A percentile compares a stretch with the other conserved stretches of the same genome.
Conservation (phyloP, 2,113 vertebrate species). For the Fukomys damarensis region DNA sequence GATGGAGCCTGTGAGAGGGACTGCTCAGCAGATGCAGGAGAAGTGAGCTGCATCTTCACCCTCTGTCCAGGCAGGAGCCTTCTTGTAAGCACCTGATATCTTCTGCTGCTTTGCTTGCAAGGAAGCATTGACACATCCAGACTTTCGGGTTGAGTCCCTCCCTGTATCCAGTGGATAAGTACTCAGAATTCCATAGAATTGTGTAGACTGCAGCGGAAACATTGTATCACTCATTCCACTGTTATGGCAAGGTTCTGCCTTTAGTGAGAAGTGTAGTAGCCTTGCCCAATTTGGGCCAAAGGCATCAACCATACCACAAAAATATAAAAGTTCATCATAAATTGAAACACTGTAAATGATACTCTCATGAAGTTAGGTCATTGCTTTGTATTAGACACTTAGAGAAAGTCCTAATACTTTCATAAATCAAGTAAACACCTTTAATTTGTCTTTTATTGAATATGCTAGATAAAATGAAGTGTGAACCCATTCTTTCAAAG, state of each 20-base stretch:
- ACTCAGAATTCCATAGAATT: not conserved
- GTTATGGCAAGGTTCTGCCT: not conserved
- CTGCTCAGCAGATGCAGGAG: not conserved
- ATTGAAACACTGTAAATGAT: not conserved
- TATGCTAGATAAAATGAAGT: not conserved
- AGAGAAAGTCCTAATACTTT: not conserved
- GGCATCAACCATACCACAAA: not conserved
- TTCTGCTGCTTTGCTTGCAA: not conserved
- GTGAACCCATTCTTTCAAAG: not conserved
- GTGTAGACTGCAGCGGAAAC: not conserved
- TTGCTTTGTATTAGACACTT: not conserved
- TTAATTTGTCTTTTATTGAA: not conserved
- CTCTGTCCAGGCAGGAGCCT: not conserved
- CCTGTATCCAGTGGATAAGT: not conserved
- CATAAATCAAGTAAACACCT: not conserved
- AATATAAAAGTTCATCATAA: not conserved
- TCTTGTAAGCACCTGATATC: not conserved
- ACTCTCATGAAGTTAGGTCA: not conserved
- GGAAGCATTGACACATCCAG: not conserved
- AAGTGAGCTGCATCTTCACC: not conserved
- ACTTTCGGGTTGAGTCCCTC: not conserved
- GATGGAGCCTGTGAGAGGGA: not conserved
- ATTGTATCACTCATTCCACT: not conserved
- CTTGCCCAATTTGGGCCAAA: not conserved
- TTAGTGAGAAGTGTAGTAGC: not conserved